Conservation (phyloP, 2,797 vertebrate species). For the Peromyscus aztecus region DNA sequence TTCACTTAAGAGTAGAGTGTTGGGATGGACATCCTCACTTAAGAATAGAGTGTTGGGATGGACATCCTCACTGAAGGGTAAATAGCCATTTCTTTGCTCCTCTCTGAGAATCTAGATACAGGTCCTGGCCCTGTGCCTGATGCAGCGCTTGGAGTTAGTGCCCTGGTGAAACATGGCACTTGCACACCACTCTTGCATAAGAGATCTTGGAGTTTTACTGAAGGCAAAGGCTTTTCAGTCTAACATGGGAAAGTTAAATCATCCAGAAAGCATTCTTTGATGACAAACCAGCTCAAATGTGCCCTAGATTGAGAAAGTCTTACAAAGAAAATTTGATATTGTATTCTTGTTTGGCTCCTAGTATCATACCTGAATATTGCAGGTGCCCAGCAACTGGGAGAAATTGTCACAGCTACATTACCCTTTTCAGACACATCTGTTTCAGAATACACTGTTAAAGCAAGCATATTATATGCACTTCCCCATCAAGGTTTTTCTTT, state of each 20-base stretch:
- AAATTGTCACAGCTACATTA: neutral
- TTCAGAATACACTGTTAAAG: neutral
- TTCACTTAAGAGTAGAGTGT: too few species aligned
- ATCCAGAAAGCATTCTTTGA: neutral
- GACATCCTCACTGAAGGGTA: neutral
- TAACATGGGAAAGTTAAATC: constrained; percentile 15
- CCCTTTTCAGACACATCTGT: neutral
- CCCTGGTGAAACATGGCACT: neutral
- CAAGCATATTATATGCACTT: neutral
- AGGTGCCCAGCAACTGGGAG: neutral
- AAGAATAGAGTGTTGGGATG: neutral
- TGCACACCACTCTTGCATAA: neutral
- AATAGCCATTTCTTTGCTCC: neutral
- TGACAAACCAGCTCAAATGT: constrained; percentile 26
- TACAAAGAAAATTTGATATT: neutral
- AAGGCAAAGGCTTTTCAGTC: neutral
- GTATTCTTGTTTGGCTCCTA: neutral
- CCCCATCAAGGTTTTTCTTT: neutral
- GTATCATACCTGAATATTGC: neutral
- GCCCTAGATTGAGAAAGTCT: neutral
- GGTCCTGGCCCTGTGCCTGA: neutral
- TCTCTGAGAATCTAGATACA: neutral
- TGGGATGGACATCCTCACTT: neutral
- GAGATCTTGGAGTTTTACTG: neutral
- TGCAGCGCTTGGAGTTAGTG: neutral